These are phyloP conservation scores for Oscheius onirici DNA, from an alignment of 2,888 invertebrate genomes.

Conservation along the genomic window DNA sequence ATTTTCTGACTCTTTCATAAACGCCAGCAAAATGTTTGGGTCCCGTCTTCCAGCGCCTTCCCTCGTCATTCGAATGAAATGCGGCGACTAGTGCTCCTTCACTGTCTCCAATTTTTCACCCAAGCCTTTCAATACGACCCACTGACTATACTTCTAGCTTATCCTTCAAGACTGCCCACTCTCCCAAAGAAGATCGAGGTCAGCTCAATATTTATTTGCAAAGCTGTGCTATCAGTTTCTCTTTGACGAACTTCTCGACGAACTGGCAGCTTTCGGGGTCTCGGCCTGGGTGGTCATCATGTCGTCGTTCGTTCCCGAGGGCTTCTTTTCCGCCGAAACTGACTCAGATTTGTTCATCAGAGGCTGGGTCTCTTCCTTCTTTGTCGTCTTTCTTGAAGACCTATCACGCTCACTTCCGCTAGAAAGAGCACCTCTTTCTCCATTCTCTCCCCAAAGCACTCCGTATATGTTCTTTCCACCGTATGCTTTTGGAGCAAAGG, in stretches of 20 bases:
- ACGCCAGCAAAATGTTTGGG: too few relatives aligned
- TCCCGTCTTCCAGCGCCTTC: too few relatives aligned
- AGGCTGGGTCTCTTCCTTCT: background rate
- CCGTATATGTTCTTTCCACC: slow-evolving; percentile 10
- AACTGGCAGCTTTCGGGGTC: too few relatives aligned
- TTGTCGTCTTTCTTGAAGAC: background rate
- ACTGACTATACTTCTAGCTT: background rate
- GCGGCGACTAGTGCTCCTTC: too few relatives aligned
- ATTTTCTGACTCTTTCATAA: too few relatives aligned
- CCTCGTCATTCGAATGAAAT: too few relatives aligned
- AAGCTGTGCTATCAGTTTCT: too few relatives aligned
- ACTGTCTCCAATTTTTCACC: too few relatives aligned
- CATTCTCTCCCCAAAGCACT: background rate
- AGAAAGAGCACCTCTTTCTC: background rate
- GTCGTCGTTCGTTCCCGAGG: background rate
- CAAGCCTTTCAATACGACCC: background rate
- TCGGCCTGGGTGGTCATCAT: too few relatives aligned
- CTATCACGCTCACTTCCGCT: background rate
- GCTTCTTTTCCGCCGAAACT: background rate
- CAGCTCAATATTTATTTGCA: background rate
- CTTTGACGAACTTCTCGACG: too few relatives aligned
- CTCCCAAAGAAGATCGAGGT: slow-evolving; percentile 8
- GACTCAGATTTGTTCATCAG: background rate
- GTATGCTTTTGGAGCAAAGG: background rate
- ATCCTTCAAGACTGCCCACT: background rate